Evolutionary conservation across 2,888 invertebrate species (phyloP), one percentile per base, ranked within the genome.

Genomic region (Drosophila nigricruria): DNA sequence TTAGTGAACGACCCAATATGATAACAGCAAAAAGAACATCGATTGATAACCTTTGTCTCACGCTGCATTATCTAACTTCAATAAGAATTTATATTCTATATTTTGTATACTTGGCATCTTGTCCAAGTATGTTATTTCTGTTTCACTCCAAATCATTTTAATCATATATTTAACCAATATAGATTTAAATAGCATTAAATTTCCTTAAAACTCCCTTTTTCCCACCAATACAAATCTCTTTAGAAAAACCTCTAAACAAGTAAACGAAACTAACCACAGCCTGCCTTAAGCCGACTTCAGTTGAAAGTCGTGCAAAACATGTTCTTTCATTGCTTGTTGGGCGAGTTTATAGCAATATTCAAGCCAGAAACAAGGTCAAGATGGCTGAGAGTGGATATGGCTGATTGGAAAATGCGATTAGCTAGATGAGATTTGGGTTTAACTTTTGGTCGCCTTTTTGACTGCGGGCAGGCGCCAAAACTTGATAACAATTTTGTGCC

Each of bases 391-490:
- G 18, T 49, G 58, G 65, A 67, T 64, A 70, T 56, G 61, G 73
- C 60, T 81, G 82, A 88, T 88, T 88, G 18, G 34, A n/a, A 52
- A 34, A 82, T 70, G 82, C 85, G 82, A 88, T 88, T 83, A 88
- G 73, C 76, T 85, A 72, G 77, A 82, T 72, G 71, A 82, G 82
- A 82, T 85, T 78, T 81, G 77, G 61, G 60, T 49, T 64, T 64
- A 57, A 56, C 10, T 61, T 47, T 14, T 38, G 61, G 58, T 38
- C 59, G 47, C 47, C 23, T 36, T 64, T 62, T 53, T 62, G 47
- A 50, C 65, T 56, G 68, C 58, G 68, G 70, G 60, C 67, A 75
- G 88, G 85, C 88, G 88, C 88, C 82, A 81, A 82, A 85, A 82
- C 50, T 75, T 50, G 59, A 18, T 54, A 69, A 54, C 61, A 63